Evolutionary conservation across 35 echinoderm and acorn worm species (phyloP), one percentile per base, ranked within the genome.

Genomic region (Lytechinus pictus): DNA sequence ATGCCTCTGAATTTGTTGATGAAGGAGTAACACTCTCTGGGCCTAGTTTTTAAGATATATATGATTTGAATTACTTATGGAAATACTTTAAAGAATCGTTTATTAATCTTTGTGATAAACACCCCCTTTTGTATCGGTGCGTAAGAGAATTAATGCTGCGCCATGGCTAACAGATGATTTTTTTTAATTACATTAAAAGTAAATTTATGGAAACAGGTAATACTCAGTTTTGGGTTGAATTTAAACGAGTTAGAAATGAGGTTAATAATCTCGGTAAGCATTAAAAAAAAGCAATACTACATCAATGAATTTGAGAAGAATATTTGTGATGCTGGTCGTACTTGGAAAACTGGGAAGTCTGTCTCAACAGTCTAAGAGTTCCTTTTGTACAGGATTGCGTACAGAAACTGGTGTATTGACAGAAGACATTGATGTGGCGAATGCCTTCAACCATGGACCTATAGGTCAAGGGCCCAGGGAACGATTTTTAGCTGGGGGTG

Each of bases 241-340:
- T 52, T 29, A 92, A 92, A 92, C 29, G 90, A 8, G 90, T 92
- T 51, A 16, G 90, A 54, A 92, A 51, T 54, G 51, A 8, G 8
- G 3, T 92, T 4, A 92, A 92, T 92, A 92, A 87, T 87, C 10
- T 3, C 1, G 10, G 90, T 92, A 92, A 92, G 24, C 90, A 52
- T 92, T 52, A 92, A 54, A 92, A 51, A 29, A 54, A 92, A 51
- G 4, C 11, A 52, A 53, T 92, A 51, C 53, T 92, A 92, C 53
- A 92, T 92, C 53, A 92, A 51, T 53, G 16, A 92, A 92, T 92
- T 92, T 29, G 90, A 54, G 90, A 54, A 51, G 24, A 92, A 54
- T 51, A 8, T 92, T 53, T 8, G 90, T 92, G 90, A 92, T 24
- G 28, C 28, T 52, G 51, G 53, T 51, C 8, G 90, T 10, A 92